These are phyloP conservation scores for Chymomyza amoena DNA, from an alignment of 2,888 invertebrate genomes.

Conservation along the genomic window DNA sequence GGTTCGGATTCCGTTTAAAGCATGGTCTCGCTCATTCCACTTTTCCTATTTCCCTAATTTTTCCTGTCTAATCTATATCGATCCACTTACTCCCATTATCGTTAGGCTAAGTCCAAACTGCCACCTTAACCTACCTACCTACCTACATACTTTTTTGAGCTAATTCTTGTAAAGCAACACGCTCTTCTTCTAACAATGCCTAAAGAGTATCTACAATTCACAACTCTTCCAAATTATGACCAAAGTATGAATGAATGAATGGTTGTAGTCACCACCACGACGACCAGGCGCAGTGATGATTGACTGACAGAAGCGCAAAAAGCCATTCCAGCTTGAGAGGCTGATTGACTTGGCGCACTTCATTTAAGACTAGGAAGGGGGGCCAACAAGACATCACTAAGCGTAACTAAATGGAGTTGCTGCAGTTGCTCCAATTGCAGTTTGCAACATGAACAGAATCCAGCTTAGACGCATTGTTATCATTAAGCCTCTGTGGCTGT, in stretches of 20 bases:
- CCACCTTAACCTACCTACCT: too few relatives aligned
- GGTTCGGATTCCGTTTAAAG: too few relatives aligned
- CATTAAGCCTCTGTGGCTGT: conserved; percentile 37
- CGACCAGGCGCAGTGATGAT: background rate
- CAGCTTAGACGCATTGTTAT: conserved; percentile 49
- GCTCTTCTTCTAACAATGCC: too few relatives aligned
- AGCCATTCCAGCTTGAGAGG: background rate
- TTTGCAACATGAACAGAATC: conserved; percentile 11
- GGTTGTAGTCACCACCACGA: background rate
- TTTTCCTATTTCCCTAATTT: too few relatives aligned
- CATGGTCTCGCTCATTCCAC: too few relatives aligned
- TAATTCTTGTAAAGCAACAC: too few relatives aligned
- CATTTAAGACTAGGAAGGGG: background rate
- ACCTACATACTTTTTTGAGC: too few relatives aligned
- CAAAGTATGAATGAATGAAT: background rate
- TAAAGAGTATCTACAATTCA: background rate
- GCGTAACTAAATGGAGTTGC: conserved; percentile 42
- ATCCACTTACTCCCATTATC: too few relatives aligned
- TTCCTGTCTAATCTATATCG: too few relatives aligned
- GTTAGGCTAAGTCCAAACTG: too few relatives aligned
- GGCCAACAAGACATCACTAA: conserved; percentile 20
- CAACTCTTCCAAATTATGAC: background rate
- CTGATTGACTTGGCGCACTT: conserved; percentile 1
- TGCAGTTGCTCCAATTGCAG: conserved; percentile 15
- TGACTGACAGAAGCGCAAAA: conserved; percentile 2